phyloP scores from a whole-genome alignment of 2,113 vertebrate genomes.

The Saguinus midas region DNA sequence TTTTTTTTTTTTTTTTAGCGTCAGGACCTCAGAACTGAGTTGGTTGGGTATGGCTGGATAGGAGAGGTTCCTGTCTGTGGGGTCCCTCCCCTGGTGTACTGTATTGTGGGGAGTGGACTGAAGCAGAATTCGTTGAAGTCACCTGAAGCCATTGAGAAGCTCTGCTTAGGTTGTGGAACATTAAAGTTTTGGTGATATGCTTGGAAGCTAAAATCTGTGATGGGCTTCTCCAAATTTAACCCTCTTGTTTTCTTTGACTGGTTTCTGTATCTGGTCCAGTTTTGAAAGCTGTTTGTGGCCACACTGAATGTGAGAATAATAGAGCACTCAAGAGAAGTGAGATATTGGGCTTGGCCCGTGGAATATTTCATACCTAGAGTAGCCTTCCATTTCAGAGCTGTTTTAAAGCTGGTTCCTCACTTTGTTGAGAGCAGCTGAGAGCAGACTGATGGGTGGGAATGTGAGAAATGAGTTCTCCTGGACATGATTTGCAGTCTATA shows the following conservation, averaged over 20 bases:
- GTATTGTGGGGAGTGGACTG: not conserved
- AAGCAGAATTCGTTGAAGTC: not conserved
- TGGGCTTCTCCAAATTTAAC: conserved; percentile 4
- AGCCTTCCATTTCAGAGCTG: conserved; percentile 17
- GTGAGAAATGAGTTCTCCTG: not conserved
- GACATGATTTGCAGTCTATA: not conserved
- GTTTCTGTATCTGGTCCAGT: conserved; percentile 34
- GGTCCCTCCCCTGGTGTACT: not conserved
- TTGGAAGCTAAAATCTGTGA: not conserved
- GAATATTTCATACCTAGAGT: conserved; percentile 26
- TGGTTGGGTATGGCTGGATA: not conserved
- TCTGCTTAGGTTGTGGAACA: conserved; percentile 1
- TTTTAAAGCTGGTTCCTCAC: conserved; percentile 44
- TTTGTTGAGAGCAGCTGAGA: not conserved
- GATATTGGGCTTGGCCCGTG: not conserved
- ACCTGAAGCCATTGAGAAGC: not conserved
- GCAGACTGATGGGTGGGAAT: not conserved
- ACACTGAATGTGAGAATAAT: conserved; percentile 23
- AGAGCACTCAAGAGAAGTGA: conserved; percentile 17
- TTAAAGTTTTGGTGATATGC: not conserved
- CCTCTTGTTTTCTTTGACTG: not conserved
- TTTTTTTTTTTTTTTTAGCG: not conserved
- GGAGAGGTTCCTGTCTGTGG: not conserved
- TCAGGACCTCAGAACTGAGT: not conserved
- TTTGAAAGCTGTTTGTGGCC: conserved; percentile 47